phyloP scores from a whole-genome alignment of 2,113 vertebrate genomes.

The Xiphorhynchus elegans region DNA sequence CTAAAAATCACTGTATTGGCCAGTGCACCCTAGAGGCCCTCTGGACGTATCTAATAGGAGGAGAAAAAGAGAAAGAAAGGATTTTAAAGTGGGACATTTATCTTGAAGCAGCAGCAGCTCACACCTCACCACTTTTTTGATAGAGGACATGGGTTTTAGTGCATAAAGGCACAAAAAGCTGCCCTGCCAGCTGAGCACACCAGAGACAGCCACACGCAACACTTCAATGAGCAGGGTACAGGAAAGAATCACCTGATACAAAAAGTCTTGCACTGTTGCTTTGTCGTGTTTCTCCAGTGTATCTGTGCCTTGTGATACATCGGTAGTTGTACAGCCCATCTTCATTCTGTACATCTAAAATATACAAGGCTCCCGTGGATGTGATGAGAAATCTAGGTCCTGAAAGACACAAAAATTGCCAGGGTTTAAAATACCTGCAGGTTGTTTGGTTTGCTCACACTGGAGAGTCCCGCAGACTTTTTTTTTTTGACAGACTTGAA shows the following conservation, averaged over 20 bases:
- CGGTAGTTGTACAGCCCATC: constrained; percentile 98
- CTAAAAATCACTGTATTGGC: background rate
- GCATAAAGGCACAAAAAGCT: accelerated
- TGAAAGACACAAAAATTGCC: constrained; percentile 71
- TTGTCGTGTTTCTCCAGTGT: constrained; percentile 96
- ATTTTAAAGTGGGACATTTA: background rate
- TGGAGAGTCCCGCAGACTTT: background rate
- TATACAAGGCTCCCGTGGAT: constrained; percentile 99
- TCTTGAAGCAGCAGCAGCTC: background rate
- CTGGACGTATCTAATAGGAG: background rate
- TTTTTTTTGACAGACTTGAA: background rate
- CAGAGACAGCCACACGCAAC: background rate
- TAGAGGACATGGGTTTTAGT: background rate
- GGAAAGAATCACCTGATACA: constrained; percentile 85
- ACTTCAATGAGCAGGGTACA: background rate
- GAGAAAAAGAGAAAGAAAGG: background rate
- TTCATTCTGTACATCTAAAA: constrained; percentile 98
- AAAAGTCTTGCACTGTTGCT: constrained; percentile 98
- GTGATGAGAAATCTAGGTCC: constrained; percentile 99
- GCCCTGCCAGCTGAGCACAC: background rate
- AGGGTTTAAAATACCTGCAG: background rate
- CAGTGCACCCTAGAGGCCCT: background rate
- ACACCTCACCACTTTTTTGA: background rate
- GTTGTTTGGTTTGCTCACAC: background rate
- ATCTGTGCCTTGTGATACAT: constrained; percentile 95